Evolutionary conservation across 2,113 vertebrate genomes (phyloP), one percentile per base, ranked within the genome.

Genomic region (Himantopus leucocephalus): DNA sequence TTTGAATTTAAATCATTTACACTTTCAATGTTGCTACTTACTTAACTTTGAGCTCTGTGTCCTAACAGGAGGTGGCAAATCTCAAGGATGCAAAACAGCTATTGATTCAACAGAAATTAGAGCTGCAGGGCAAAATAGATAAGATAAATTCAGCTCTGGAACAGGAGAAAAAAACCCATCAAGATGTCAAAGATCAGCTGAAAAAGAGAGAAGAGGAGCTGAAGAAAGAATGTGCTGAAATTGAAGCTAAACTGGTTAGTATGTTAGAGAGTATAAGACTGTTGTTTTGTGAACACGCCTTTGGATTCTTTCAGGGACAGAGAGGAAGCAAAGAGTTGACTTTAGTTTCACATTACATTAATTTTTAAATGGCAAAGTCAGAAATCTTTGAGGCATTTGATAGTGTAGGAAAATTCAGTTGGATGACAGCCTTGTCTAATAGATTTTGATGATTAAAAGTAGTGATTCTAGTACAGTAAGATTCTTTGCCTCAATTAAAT

Each of bases 71-170:
- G 82, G 93, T 99, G 88, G 86, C 97, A 78, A 98, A 98, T 96
- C 96, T 99, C 75, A 99, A 98, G 90, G 99, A 99, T 95, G 99
- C 99, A 78, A 99, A 99, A 90, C 98, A 99, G 83, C 97, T 99
- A 74, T 97, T 99, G 97, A 99, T 99, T 97, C 99, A 99, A 95
- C 99, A 99, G 98, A 99, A 99, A 95, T 97, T 99, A 97, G 99
- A 99, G 95, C 96, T 99, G 68, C 99, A 99, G 94, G 96, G 98
- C 60, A 98, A 98, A 96, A 92, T 99, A 83, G 99, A 99, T 94
- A 97, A 95, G 22, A 87, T 87, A 4, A 98, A 98, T 94, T 97
- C 95, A 20, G 59, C 92, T 68, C 91, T 99, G 45, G 98, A 99
- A 93, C 98, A 99, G 93, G 99, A 99, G 95, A 98, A 98, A 82